Percentiles rank a stretch among this genome's conserved stretches.
phyloP scores from a whole-genome alignment of 2,888 invertebrate species.

The Sesia apiformis region DNA sequence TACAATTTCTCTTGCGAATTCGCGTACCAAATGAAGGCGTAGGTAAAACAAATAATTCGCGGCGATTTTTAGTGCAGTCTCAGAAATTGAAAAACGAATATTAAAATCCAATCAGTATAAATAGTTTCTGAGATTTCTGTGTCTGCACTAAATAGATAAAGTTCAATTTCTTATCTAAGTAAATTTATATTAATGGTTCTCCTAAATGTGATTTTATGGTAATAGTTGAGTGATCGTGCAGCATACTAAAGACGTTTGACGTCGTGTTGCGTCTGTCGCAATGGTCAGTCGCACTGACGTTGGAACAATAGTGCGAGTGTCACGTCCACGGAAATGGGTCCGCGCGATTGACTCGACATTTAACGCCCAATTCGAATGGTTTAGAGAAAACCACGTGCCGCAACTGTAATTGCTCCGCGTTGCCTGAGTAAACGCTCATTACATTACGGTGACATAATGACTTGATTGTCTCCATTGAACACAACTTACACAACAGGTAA shows the following conservation, averaged over 20 bases:
- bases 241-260: conserved; percentile 6
- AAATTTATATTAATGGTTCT: too few relatives aligned
- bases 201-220: background rate
- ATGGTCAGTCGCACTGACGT: conserved; percentile 9
- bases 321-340: conserved; percentile 37
- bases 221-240: background rate
- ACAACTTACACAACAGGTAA: background rate
- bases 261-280: background rate
- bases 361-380: conserved; percentile 31
- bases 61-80: too few relatives aligned
- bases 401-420: conserved; percentile 9
- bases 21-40: too few relatives aligned
- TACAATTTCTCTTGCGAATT: too few relatives aligned
- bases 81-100: too few relatives aligned
- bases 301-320: conserved; percentile 49
- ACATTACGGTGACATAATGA: conserved; percentile 29
- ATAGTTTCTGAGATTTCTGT: too few relatives aligned
- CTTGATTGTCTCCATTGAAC: conserved; percentile 20
- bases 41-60: too few relatives aligned
- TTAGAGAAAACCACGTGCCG: conserved; percentile 34
- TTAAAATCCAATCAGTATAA: too few relatives aligned
- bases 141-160: too few relatives aligned
- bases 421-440: conserved; percentile 15
- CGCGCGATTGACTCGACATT: conserved; percentile 25
- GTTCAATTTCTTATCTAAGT: too few relatives aligned